Evolutionary conservation across 2,797 vertebrate species (phyloP).

Genomic region (Halcyon badia): DNA sequence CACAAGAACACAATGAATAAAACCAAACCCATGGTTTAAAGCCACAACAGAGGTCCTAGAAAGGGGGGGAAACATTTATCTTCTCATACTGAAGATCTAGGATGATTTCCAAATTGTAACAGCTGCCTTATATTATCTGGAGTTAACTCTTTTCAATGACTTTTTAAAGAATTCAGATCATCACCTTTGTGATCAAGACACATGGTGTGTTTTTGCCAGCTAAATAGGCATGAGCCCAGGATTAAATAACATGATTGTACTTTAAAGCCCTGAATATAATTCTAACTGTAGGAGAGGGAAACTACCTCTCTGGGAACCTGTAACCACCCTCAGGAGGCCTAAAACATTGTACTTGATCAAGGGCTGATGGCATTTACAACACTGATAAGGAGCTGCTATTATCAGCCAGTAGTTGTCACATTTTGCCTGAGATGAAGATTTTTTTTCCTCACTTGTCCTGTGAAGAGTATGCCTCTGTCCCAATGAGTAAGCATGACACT

Average conservation of each 20-base stretch:
- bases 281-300: not conserved
- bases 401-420: not conserved
- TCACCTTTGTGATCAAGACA: not conserved
- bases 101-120: not conserved
- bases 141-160: not conserved
- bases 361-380: not conserved
- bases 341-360: not conserved
- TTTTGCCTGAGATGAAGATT: not conserved
- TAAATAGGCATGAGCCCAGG: not conserved
- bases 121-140: not conserved
- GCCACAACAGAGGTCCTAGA: not conserved
- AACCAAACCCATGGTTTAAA: not conserved
- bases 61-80: not conserved
- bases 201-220: not conserved
- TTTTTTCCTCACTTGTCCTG: not conserved
- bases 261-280: not conserved
- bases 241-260: not conserved
- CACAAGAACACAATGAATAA: not conserved
- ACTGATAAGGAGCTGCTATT: not conserved
- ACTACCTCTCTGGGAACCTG: not conserved
- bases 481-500: not conserved
- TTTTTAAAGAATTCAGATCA: accelerated
- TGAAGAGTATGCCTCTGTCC: not conserved
- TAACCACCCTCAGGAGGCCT: not conserved
- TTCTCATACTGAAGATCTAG: not conserved